These are phyloP conservation scores for Clostera curtula DNA, from an alignment of 2,888 invertebrate genomes.

Conservation along the genomic window DNA sequence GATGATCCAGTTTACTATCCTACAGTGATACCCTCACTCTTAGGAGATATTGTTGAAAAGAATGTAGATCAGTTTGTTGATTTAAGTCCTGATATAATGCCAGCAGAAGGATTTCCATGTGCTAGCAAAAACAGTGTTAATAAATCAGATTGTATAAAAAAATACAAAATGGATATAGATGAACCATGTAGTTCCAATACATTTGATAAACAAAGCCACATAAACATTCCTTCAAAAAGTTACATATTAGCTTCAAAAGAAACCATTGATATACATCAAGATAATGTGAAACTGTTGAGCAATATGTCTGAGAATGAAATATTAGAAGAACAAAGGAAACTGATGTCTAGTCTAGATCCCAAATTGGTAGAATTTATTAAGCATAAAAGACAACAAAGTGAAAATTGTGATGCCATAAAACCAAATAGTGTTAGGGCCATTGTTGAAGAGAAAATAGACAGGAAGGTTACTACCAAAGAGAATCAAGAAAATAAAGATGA, in stretches of 20 bases:
- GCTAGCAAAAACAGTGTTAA: conserved; percentile 53
- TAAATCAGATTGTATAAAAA: conserved; percentile 26
- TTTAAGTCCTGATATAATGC: conserved; percentile 36
- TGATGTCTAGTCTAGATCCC: conserved; percentile 79
- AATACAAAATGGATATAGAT: conserved; percentile 42
- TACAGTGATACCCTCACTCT: conserved; percentile 50
- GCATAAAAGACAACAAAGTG: conserved; percentile 35
- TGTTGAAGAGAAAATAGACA: conserved; percentile 1
- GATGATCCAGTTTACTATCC: conserved; percentile 66
- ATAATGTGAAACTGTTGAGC: conserved; percentile 80
- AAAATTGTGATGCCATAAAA: conserved; percentile 2
- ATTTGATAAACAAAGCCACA: conserved; percentile 6
- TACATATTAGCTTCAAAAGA: conserved; percentile 64
- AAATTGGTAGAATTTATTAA: conserved; percentile 79
- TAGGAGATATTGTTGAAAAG: conserved; percentile 77
- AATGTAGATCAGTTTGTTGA: conserved; percentile 29
- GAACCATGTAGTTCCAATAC: conserved; percentile 17
- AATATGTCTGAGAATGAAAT: conserved; percentile 85
- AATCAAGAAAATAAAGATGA: conserved; percentile 42
- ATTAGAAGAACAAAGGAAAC: conserved; percentile 79
- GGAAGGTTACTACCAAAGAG: too few relatives aligned
- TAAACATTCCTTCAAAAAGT: conserved; percentile 51
- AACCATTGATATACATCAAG: conserved; percentile 79
- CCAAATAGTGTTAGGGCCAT: not conserved
- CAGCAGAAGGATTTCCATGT: conserved; percentile 66